Percentiles rank a stretch among this genome's conserved stretches.
Conservation (phyloP, 2,888 invertebrate species). For the Napeogenes sylphis region DNA sequence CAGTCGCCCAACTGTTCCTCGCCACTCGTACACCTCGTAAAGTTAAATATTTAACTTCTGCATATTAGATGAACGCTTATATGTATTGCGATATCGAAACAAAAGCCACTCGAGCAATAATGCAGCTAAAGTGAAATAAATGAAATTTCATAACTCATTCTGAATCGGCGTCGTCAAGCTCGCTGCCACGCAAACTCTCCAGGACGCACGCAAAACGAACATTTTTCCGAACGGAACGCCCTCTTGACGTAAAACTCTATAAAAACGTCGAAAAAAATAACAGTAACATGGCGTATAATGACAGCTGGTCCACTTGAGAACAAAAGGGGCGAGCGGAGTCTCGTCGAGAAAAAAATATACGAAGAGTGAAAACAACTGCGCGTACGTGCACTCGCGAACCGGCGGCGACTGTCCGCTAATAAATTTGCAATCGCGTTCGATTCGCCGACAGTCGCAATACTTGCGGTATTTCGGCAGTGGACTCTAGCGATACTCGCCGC, state of each 20-base stretch:
- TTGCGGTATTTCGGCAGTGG: slow-evolving; percentile 40
- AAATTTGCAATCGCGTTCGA: slow-evolving; percentile 75
- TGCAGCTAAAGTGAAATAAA: slow-evolving; percentile 47
- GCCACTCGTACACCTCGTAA: slow-evolving; percentile 11
- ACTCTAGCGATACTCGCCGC: slow-evolving; percentile 42
- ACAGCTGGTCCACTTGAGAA: slow-evolving; percentile 80
- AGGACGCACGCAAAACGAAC: slow-evolving; percentile 76
- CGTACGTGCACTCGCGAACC: slow-evolving; percentile 57
- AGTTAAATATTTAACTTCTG: slow-evolving; percentile 22
- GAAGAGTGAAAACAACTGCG: slow-evolving; percentile 73
- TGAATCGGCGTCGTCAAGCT: slow-evolving; percentile 64
- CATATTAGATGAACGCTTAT: slow-evolving; percentile 19
- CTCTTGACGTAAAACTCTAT: slow-evolving; percentile 75
- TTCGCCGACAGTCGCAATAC: slow-evolving; percentile 39
- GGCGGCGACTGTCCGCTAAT: slow-evolving; percentile 64
- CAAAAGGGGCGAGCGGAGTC: slow-evolving; percentile 76
- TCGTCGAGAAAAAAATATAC: slow-evolving; percentile 76
- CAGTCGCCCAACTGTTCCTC: slow-evolving; percentile 36
- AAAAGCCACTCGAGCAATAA: slow-evolving; percentile 50
- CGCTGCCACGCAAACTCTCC: slow-evolving; percentile 74
- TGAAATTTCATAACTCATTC: slow-evolving; percentile 69
- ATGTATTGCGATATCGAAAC: slow-evolving; percentile 41
- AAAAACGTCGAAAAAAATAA: slow-evolving; percentile 77
- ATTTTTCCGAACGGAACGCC: slow-evolving; percentile 76
- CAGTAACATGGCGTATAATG: slow-evolving; percentile 79